Base-by-base conservation (phyloP, 1,140 invertebrate genomes). In the Drosophila paulistorum region DNA sequence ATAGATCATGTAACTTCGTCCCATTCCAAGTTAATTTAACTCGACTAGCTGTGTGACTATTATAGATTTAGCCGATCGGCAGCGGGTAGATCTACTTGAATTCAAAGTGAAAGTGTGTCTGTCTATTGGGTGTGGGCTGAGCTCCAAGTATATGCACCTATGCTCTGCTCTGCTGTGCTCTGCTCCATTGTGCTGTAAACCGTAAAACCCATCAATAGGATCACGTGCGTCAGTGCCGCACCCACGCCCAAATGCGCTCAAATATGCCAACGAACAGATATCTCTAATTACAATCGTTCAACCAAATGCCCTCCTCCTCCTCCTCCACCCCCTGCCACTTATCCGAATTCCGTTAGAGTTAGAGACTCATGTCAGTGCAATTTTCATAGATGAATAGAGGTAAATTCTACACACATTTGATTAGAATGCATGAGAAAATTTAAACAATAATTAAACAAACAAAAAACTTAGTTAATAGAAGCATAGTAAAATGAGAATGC, bases 391-490 rank as follows among this genome's bases (percentile, higher is more conserved):
- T 72, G 74, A 81, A 81, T 86, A 64, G 51, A 74, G 77, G 59
- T 60, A 57, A 65, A 59, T 64, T 59, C 65, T 59, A 58, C 35
- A 45, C 68, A 65, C 60, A 39, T 77, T 30, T 74, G 67, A 72
- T 74, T 79, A 77, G 37, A 65, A 75, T 75, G 80, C 78, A 77
- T 86, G 82, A 72, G 84, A 79, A 77, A 61, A 77, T 67, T 65
- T 51, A 11, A 68, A 59, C 39, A 70, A 71, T 67, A 78, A 86
- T 73, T 79, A 66, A 65, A 30, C 30, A 30, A 62, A 45, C 48
- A 54, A 74, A 26, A 55, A 13, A 42, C 63, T 67, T 17, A 30
- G 59, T 42, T 42, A 68, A 58, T 63, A 51, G 55, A 48, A 66
- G 63, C 42, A 74, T 66, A 60, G 67, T 6, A 5, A 33, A 67